Evolutionary conservation across 1,140 invertebrate genomes (phyloP), one percentile per base, ranked within the genome.

Genomic region (Amphibalanus amphitrite): DNA sequence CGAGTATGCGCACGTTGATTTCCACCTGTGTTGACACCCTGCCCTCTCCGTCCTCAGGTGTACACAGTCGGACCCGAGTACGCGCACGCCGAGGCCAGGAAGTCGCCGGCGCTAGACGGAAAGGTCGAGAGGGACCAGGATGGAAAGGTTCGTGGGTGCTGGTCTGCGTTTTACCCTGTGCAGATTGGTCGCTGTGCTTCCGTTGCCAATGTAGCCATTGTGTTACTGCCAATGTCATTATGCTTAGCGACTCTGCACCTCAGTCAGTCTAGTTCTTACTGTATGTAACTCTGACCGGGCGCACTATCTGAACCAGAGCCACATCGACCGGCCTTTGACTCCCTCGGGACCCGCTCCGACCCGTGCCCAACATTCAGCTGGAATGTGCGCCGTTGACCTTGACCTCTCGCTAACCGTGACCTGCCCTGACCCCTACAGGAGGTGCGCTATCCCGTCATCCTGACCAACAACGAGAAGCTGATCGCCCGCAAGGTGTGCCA

Each of bases 1-100:
- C 1, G 97, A 98, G 82, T 99, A 99, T 80, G 97, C 96, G 26
- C 97, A 99, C n/a, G n/a, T n/a, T n/a, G n/a, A n/a, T n/a, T n/a
- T n/a, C n/a, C n/a, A n/a, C n/a, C n/a, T n/a, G n/a, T n/a, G n/a
- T n/a, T n/a, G n/a, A n/a, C n/a, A n/a, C n/a, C n/a, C n/a, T n/a
- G n/a, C n/a, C n/a, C n/a, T 38, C 33, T 38, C 4, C 33, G 4
- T 15, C 20, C 23, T 8, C 81, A 90, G 85, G 90, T 92, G 26
- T 95, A 95, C 78, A 93, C 92, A 20, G 91, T 95, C 25, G 97
- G 97, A 0, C 94, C 95, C 1, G 97, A 98, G 82, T 99, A 99
- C 80, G 97, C 96, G 26, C 97, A 99, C 81, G 97, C 97, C 0
- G 97, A 99, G 81, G 97, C 97, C 0, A 82, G 97, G 47, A 99